phyloP scores from a whole-genome alignment of 1,140 invertebrate species.

The Philotrypesis tridentata region DNA sequence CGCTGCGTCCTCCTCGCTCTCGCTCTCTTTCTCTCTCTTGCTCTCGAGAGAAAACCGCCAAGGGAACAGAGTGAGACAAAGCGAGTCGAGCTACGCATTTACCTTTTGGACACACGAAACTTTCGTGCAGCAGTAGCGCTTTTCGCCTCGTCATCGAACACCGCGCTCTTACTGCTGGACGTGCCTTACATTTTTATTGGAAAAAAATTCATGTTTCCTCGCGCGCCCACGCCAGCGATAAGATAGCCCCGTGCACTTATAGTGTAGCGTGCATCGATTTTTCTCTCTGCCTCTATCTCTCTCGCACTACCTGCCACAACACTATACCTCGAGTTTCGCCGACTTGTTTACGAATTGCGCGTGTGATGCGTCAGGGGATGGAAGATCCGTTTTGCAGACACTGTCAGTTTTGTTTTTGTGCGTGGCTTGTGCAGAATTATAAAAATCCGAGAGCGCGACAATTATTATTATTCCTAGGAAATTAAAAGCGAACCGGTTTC shows the following conservation, averaged over 20 bases:
- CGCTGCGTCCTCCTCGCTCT: neutral
- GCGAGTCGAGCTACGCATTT: neutral
- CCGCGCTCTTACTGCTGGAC: neutral
- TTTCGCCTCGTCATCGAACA: neutral
- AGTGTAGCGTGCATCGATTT: constrained; percentile 6
- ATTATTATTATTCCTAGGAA: too few relatives aligned
- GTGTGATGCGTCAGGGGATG: too few relatives aligned
- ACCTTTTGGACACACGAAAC: constrained; percentile 3
- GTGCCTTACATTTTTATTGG: neutral
- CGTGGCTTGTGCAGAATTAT: too few relatives aligned
- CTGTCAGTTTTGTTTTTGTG: too few relatives aligned
- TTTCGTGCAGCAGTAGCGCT: neutral
- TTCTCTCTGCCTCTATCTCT: neutral
- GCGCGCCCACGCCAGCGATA: neutral
- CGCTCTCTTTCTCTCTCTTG: neutral
- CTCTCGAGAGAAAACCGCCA: neutral
- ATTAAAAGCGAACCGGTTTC: too few relatives aligned
- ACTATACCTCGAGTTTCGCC: neutral
- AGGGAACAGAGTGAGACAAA: neutral
- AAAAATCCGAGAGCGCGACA: too few relatives aligned
- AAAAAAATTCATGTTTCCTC: neutral
- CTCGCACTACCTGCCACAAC: neutral
- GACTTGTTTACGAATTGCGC: neutral
- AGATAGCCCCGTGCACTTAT: neutral
- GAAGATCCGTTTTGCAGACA: too few relatives aligned